phyloP scores from a whole-genome alignment of 2,797 vertebrate species.

The Chromis chromis region DNA sequence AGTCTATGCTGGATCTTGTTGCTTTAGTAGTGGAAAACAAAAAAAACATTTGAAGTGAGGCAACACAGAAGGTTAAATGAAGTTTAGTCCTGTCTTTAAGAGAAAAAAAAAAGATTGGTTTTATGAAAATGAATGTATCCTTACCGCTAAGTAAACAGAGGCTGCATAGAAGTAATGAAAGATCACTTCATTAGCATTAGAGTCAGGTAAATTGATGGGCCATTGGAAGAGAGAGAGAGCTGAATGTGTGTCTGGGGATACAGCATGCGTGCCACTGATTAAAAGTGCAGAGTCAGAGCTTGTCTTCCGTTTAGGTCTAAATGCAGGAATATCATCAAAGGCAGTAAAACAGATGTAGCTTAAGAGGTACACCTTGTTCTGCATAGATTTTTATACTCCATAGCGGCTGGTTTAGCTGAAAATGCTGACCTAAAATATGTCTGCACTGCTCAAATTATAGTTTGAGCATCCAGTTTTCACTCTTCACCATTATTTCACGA shows the following conservation, averaged over 20 bases:
- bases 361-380: background rate
- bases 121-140: background rate
- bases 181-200: conserved; percentile 26
- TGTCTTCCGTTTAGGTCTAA: background rate
- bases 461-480: background rate
- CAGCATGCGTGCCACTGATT: conserved; percentile 19
- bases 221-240: background rate
- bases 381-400: background rate
- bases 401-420: background rate
- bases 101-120: background rate
- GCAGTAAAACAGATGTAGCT: background rate
- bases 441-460: background rate
- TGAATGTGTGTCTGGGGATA: conserved; percentile 2
- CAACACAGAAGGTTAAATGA: too few relatives aligned
- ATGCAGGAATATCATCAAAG: conserved; percentile 11
- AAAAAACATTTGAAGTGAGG: too few relatives aligned
- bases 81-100: background rate
- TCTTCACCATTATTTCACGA: background rate
- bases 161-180: conserved; percentile 10
- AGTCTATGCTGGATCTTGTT: too few relatives aligned
- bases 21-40: too few relatives aligned
- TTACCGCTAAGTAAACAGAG: conserved; percentile 13
- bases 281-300: conserved; percentile 39
- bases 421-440: background rate
- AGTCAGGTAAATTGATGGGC: conserved; percentile 21